Base-by-base conservation (phyloP, 1,140 invertebrate genomes). In the Pogonus chalceus region DNA sequence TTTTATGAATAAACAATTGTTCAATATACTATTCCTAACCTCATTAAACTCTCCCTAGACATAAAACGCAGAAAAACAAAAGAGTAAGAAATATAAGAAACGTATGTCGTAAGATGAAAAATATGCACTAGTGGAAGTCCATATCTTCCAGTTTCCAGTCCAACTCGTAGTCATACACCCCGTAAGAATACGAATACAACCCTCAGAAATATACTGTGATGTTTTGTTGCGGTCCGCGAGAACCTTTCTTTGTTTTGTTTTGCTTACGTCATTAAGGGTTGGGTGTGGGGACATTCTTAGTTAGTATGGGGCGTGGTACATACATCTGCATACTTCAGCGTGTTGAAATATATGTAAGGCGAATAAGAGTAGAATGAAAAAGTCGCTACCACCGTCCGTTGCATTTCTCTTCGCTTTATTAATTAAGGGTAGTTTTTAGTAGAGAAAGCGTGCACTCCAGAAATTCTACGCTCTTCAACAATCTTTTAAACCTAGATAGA, bases 261-360 rank as follows among this genome's bases (percentile, higher is more conserved):
- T 55, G 54, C 54, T 55, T 55, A 55, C 54, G 54, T 55, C 49
- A 51, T 55, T 55, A 51, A 55, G 54, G 54, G 54, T 50, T 55
- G 47, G 24, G 49, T 14, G 18, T 43, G 37, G 18, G 37, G 37
- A 4, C 7, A 43, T 43, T 43, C 37, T 43, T 43, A 43, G 37
- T 43, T 43, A 43, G 9, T 43, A 7, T 18, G 18, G 37, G 37
- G 37, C 37, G 37, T 43, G 37, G 37, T 43, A 31, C 49, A 55
- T 55, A 20, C 53, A 55, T 37, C 26, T 31, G 20, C 49, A 50
- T 54, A 54, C 43, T 49, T 23, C 24, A 54, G 24, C 52, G 37
- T 18, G 37, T 12, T 3, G 37, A 43, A 43, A 43, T 43, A 16
- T 43, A 43, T 43, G 37, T 43, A 18, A 16, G 37, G 37, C 37